phyloP scores from a whole-genome alignment of 2,113 vertebrate genomes.

The Hirundichthys speculiger region DNA sequence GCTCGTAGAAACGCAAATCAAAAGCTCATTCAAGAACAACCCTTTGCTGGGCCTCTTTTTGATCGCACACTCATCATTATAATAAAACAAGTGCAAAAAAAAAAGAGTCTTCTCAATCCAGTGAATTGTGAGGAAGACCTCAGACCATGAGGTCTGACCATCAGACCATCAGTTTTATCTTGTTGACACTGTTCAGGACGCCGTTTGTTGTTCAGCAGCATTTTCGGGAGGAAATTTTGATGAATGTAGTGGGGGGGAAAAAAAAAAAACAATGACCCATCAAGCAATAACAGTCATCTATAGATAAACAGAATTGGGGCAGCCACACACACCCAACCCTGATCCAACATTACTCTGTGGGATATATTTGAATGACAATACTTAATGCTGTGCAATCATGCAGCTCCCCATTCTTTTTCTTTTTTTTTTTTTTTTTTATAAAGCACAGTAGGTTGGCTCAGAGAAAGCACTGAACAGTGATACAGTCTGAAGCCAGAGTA shows the following conservation, averaged over 20 bases:
- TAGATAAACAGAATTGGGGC: constrained; percentile 56
- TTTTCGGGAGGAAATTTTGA: constrained; percentile 54
- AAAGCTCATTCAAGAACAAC: too few species aligned
- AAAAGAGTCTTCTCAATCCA: too few species aligned
- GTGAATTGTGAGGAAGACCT: too few species aligned
- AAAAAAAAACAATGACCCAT: constrained; percentile 64
- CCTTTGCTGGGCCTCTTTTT: too few species aligned
- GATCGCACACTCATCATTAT: too few species aligned
- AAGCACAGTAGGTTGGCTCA: constrained; percentile 59
- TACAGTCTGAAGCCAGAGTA: constrained; percentile 45
- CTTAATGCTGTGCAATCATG: constrained; percentile 77
- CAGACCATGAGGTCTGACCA: too few species aligned
- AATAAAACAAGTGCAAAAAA: too few species aligned
- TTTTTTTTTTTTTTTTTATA: constrained; percentile 74
- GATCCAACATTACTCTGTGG: constrained; percentile 52
- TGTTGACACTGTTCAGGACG: constrained; percentile 36
- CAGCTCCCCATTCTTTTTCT: constrained; percentile 56
- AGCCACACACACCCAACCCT: constrained; percentile 6
- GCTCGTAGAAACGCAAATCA: too few species aligned
- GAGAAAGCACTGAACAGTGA: constrained; percentile 37
- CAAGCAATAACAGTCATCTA: constrained; percentile 46
- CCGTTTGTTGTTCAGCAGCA: constrained; percentile 20
- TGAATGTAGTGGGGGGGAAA: constrained; percentile 61
- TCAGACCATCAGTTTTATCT: constrained; percentile 23
- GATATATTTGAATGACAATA: constrained; percentile 75